These are phyloP conservation scores for Lordiphosa fenestrarum DNA, from an alignment of 2,888 invertebrate species.

Conservation along the genomic window DNA sequence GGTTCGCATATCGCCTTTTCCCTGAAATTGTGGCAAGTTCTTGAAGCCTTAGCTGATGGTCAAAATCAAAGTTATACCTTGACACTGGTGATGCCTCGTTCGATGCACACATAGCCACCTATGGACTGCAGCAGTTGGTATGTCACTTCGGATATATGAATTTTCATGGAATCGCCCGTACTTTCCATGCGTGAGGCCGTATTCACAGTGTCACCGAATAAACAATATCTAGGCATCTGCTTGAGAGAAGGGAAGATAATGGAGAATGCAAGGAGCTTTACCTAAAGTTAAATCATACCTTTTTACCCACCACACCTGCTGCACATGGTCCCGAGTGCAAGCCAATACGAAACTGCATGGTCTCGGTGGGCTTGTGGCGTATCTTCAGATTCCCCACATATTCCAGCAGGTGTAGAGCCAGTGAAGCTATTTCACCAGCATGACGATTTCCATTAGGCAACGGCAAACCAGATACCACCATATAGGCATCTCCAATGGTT, in stretches of 20 bases:
- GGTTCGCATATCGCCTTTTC: slow-evolving; percentile 93
- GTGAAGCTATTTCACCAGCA: slow-evolving; percentile 89
- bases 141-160: slow-evolving; percentile 89
- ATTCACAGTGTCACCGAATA: slow-evolving; percentile 92
- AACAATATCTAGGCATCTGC: slow-evolving; percentile 90
- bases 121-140: slow-evolving; percentile 85
- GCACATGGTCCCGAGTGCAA: slow-evolving; percentile 88
- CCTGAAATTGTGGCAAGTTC: slow-evolving; percentile 82
- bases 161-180: slow-evolving; percentile 86
- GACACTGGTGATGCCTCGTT: slow-evolving; percentile 87
- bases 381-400: slow-evolving; percentile 86
- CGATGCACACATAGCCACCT: slow-evolving; percentile 87
- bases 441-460: slow-evolving; percentile 87
- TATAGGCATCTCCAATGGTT: slow-evolving; percentile 91
- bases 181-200: slow-evolving; percentile 91
- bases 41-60: accelerated
- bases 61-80: slow-evolving; percentile 82
- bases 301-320: slow-evolving; percentile 89
- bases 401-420: slow-evolving; percentile 87
- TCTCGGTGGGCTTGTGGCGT: slow-evolving; percentile 84
- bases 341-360: slow-evolving; percentile 87
- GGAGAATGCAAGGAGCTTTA: no score
- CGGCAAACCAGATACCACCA: slow-evolving; percentile 90
- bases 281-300: slow-evolving; percentile 51
- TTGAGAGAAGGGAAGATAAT: no score